Evolutionary conservation across 1,140 invertebrate species (phyloP), one percentile per base, ranked within the genome.

Genomic region (Gonatopus flavifemur): DNA sequence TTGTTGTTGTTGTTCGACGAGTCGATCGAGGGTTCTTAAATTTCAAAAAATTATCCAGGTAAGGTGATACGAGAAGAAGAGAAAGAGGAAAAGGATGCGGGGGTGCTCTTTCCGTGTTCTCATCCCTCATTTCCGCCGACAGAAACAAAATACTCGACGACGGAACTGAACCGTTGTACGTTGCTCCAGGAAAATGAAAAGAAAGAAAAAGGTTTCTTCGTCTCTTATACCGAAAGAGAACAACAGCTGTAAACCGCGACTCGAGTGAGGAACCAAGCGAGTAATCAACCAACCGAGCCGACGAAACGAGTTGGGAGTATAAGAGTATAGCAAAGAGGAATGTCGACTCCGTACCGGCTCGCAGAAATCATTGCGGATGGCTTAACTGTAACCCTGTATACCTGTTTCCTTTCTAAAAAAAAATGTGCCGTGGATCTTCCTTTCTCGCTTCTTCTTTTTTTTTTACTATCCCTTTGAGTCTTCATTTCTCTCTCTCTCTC

Each of bases 371-470:
- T 52, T 62, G 42, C 57, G 28, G 36, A 43, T 44, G 59, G 57
- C 45, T 61, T 67, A 70, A 70, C 67, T 67, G 68, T 70, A 69
- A 64, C 58, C 58, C 40, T 45, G 54, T 47, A n/a, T 63, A 48
- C 53, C 46, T 64, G 57, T 62, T 65, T 65, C 62, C 64, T 67
- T 70, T 66, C 67, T 64, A 60, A 68, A 65, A 55, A 63, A 57
- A 65, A 67, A 67, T 65, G 55, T 58, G 62, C 50, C 61, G 62
- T 43, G 49, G 54, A 48, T 57, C 53, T 61, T 55, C 48, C 32
- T 41, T n/a, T n/a, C 37, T 39, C 15, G 10, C 8, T n/a, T 39
- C 19, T 47, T 46, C 39, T 13, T 33, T 40, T 46, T 43, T 24
- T 55, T 36, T 31, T 30, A 13, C 7, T 21, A 28, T 43, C 37